phyloP scores from a whole-genome alignment of 2,113 vertebrate genomes.

The Gopherus flavomarginatus region DNA sequence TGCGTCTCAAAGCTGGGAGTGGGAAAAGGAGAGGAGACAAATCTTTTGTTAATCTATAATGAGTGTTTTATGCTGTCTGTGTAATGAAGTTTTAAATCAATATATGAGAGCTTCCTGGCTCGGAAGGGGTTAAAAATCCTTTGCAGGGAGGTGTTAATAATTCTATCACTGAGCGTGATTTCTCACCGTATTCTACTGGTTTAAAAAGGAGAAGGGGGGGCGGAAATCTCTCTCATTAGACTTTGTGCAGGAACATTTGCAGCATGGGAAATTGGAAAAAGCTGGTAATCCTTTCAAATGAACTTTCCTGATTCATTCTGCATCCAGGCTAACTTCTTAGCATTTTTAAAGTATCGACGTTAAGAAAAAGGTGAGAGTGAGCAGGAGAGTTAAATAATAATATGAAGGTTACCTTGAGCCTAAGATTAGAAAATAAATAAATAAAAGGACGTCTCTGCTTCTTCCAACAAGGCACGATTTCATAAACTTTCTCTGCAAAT shows the following conservation, averaged over 20 bases:
- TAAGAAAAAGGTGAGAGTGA: not conserved
- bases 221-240: not conserved
- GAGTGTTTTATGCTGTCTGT: not conserved
- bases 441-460: not conserved
- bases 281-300: accelerated
- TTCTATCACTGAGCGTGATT: not conserved
- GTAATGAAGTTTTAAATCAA: not conserved
- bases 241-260: not conserved
- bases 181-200: not conserved
- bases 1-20: not conserved
- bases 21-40: not conserved
- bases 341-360: not conserved
- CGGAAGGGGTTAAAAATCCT: not conserved
- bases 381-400: not conserved
- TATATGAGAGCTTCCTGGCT: not conserved
- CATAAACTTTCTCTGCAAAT: constrained; percentile 18
- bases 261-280: not conserved
- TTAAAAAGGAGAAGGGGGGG: not conserved
- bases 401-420: constrained; percentile 69
- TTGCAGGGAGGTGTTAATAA: not conserved
- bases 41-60: not conserved
- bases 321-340: not conserved
- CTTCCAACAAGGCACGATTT: not conserved
- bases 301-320: not conserved
- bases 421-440: not conserved